Conservation (phyloP, 2,113 vertebrate genomes). For the Tichodroma muraria region DNA sequence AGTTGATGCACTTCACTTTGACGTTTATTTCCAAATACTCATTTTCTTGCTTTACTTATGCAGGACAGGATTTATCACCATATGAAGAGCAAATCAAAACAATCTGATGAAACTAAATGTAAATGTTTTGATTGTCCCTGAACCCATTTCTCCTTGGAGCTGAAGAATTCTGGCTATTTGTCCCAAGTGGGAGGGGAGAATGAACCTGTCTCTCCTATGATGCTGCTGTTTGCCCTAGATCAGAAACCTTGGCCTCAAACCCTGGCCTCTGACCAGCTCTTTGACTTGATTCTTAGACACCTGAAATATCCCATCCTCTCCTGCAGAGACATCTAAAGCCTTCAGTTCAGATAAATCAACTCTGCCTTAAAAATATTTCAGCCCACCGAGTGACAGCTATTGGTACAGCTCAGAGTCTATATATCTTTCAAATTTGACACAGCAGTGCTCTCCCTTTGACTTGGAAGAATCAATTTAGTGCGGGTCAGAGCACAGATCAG, state of each 20-base stretch:
- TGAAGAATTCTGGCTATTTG: not conserved
- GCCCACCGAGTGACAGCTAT: not conserved
- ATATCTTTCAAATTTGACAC: conserved; percentile 1
- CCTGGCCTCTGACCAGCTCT: not conserved
- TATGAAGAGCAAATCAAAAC: conserved; percentile 3
- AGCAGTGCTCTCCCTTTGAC: not conserved
- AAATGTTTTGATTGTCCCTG: not conserved
- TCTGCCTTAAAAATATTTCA: conserved; percentile 1
- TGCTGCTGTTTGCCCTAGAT: not conserved
- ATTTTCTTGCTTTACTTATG: not conserved
- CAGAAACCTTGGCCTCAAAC: not conserved
- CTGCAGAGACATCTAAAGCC: not conserved
- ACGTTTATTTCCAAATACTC: not conserved
- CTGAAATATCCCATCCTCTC: not conserved
- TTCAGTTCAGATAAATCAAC: conserved; percentile 45
- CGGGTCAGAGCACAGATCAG: not conserved
- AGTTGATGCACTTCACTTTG: not conserved
- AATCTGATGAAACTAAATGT: not conserved
- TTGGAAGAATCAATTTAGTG: not conserved
- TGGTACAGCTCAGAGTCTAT: not conserved
- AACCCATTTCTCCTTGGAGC: not conserved
- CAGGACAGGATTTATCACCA: not conserved
- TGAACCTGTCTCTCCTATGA: fast-evolving
- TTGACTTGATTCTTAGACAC: not conserved
- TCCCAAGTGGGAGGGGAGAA: not conserved